Evolutionary conservation across 2,888 invertebrate species (phyloP), one percentile per base, ranked within the genome.

Genomic region (Colletes collaris): DNA sequence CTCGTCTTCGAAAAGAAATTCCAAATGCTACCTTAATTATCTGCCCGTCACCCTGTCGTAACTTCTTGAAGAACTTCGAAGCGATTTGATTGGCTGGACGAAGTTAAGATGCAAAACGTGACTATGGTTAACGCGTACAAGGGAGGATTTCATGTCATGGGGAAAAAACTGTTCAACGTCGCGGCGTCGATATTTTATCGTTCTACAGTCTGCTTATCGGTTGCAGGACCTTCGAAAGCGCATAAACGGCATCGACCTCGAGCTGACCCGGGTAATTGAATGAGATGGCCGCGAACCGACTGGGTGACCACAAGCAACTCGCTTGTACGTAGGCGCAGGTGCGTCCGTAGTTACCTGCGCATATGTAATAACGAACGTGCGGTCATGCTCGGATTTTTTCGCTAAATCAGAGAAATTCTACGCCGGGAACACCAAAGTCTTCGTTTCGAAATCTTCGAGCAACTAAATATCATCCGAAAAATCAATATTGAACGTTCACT

Each of bases 241-340:
- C 77, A 78, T 76, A 85, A 87, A 85, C 81, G 80, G 78, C 82
- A 83, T 78, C 83, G 85, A 88, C 85, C 86, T 77, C 82, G 60
- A 19, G 74, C 80, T 83, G 83, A 85, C 83, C 85, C 77, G 82
- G 68, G 86, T 87, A 88, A 88, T 88, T 88, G 88, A 86, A 88
- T 87, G 82, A 84, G 85, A 79, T 87, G 81, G 84, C 83, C 82
- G 71, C 82, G 79, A 76, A 84, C 75, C 40, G 77, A 74, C 77
- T 70, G 63, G 82, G 83, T 81, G 81, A 86, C 87, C 87, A 82
- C 87, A 82, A 82, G 77, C 80, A 27, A 53, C 62, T 71, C 60
- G 52, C 76, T 66, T 60, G 73, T 74, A 80, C 70, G 76, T 82
- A 82, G 76, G 80, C 66, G 83, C 83, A 79, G 71, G 65, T 81